Conservation (phyloP, 2,797 vertebrate species). For the Oreortyx pictus region DNA sequence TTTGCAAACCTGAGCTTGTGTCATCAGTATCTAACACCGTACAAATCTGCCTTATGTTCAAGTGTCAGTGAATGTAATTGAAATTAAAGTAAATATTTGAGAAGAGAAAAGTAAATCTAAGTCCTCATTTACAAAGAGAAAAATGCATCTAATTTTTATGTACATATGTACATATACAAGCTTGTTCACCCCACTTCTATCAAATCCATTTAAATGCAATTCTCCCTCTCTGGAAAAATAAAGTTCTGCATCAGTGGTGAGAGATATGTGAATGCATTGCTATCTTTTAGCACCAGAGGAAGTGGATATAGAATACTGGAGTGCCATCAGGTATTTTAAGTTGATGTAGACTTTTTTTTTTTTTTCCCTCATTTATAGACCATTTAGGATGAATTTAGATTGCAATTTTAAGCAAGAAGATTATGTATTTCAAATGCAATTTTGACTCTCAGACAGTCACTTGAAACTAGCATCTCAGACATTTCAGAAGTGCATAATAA, state of each 20-base stretch:
- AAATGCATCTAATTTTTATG: not conserved
- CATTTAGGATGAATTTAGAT: not conserved
- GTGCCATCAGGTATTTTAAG: not conserved
- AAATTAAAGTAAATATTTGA: slow-evolving; percentile 53
- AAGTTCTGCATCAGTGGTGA: not conserved
- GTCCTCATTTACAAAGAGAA: not conserved
- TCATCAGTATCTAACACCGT: slow-evolving; percentile 8
- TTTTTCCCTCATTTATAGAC: not conserved
- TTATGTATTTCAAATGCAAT: not conserved
- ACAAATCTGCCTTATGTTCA: slow-evolving; percentile 15
- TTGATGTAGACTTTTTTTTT: not conserved
- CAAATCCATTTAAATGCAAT: not conserved
- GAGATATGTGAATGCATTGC: not conserved
- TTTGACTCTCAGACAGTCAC: not conserved
- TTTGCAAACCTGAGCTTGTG: slow-evolving; percentile 17
- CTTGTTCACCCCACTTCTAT: not conserved
- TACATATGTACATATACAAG: not conserved
- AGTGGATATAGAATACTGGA: not conserved
- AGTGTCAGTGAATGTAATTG: slow-evolving; percentile 19
- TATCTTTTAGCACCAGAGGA: not conserved
- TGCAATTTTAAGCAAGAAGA: not conserved
- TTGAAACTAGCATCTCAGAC: not conserved
- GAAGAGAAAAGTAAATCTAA: slow-evolving; percentile 30
- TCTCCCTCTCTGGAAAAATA: not conserved
- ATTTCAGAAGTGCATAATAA: not conserved